These are phyloP conservation scores for Acrocera orbiculus DNA, from an alignment of 2,888 invertebrate species.

Conservation along the genomic window DNA sequence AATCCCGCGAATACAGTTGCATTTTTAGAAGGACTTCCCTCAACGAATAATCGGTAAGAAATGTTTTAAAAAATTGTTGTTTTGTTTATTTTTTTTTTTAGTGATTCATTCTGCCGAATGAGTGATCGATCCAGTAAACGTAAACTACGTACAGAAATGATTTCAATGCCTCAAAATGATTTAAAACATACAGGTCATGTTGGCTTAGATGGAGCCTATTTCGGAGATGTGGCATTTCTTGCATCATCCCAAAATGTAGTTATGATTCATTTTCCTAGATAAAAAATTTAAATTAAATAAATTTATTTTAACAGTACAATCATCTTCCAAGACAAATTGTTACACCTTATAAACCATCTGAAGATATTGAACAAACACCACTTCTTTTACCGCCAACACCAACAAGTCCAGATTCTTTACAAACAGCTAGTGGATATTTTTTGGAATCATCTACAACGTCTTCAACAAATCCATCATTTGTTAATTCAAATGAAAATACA, in stretches of 20 bases:
- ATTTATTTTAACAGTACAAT: constrained; percentile 39
- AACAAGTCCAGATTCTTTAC: constrained; percentile 30
- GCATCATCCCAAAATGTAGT: constrained; percentile 30
- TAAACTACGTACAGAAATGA: constrained; percentile 76
- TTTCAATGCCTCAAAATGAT: constrained; percentile 92
- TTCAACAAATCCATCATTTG: constrained; percentile 28
- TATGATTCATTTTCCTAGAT: constrained; percentile 1
- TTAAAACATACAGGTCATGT: constrained; percentile 92
- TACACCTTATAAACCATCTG: constrained; percentile 74
- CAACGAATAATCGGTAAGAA: constrained; percentile 20
- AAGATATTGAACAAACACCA: constrained; percentile 56
- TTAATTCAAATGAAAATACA: constrained; percentile 29
- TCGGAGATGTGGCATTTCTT: constrained; percentile 71
- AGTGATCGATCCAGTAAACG: constrained; percentile 41
- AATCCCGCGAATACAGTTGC: constrained; percentile 80
- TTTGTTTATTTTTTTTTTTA: constrained; percentile 12
- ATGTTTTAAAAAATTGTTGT: background rate
- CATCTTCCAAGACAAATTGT: constrained; percentile 78
- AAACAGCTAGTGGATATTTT: constrained; percentile 31
- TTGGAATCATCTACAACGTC: constrained; percentile 23
- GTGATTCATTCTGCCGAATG: constrained; percentile 44
- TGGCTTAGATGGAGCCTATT: constrained; percentile 90
- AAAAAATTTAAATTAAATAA: constrained; percentile 1
- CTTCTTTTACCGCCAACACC: constrained; percentile 38
- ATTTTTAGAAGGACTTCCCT: constrained; percentile 45